phyloP scores from a whole-genome alignment of 2,113 vertebrate species.

The Bagarius yarrelli region DNA sequence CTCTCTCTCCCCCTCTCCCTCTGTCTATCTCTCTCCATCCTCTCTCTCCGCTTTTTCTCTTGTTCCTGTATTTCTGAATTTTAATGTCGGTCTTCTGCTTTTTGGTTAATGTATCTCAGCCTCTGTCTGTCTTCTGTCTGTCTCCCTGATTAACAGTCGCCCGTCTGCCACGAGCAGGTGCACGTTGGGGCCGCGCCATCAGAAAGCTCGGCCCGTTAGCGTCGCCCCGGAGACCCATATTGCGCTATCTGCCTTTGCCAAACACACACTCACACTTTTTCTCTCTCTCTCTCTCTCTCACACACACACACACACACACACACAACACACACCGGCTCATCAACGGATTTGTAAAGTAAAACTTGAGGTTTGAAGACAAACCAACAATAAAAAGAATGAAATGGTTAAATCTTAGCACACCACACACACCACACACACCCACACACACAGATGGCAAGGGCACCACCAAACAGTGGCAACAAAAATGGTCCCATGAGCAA shows the following conservation, averaged over 20 bases:
- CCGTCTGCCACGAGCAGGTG: constrained; percentile 44
- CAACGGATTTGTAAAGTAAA: constrained; percentile 17
- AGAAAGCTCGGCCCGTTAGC: constrained; percentile 15
- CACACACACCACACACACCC: constrained; percentile 74
- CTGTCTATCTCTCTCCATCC: neutral
- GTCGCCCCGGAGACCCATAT: constrained; percentile 27
- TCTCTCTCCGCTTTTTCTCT: no score
- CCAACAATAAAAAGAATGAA: constrained; percentile 15
- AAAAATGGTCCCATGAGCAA: no score
- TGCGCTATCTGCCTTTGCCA: constrained; percentile 27
- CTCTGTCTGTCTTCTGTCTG: neutral
- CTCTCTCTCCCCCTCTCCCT: neutral
- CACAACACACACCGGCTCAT: constrained; percentile 22
- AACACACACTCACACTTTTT: constrained; percentile 23
- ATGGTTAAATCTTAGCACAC: constrained; percentile 19
- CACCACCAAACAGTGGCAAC: neutral
- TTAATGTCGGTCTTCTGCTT: neutral
- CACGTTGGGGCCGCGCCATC: constrained; percentile 30
- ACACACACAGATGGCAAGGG: neutral
- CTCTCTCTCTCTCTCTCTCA: neutral
- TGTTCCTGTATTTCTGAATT: neutral
- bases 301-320: constrained; percentile 12
- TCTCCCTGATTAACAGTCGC: constrained; percentile 40
- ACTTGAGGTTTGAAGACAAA: constrained; percentile 8
- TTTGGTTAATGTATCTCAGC: neutral